Evolutionary conservation across 2,888 invertebrate genomes (phyloP), one percentile per base, ranked within the genome.

Genomic region (Magallana nippona): DNA sequence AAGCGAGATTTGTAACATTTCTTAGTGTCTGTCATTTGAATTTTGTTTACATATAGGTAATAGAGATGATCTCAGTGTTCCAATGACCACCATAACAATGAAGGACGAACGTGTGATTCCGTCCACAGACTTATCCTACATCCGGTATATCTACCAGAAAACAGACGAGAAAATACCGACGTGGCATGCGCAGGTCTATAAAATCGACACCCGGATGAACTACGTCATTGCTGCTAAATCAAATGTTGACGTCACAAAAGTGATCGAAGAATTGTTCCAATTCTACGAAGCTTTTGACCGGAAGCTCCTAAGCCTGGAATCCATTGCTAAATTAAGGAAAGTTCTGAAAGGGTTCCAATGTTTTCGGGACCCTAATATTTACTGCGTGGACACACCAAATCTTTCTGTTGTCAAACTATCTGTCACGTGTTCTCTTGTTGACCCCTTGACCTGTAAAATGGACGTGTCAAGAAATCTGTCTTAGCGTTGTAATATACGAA

Each of bases 71-170:
- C 44, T 8, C 0, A 44, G 44, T 44, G 44, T 5, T 44, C 8
- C 44, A 8, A 3, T 44, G 44, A 44, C 44, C 44, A 44, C 44
- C 44, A 0, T 44, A 44, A 62, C 57, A n/a, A 19, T 81, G 11
- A 62, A 81, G n/a, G 62, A 81, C 44, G 71, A 71, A 13, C 27
- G 27, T 32, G 11, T 19, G 5, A 32, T 81, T 62, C 81, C 58
- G 32, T 22, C 44, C n/a, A 32, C 11, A 44, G 44, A 81, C 17
- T 15, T 81, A 32, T 13, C 19, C 17, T n/a, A 62, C 55, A 55
- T 82, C 55, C 22, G 55, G 55, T 17, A 22, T 19, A 82, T 82
- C 22, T 82, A 82, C 71, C 63, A 63, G 22, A 71, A 63, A 22
- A 44, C 71, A 1, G 19, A 15, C 17, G 22, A 57, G 32, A 44